Base-by-base conservation (phyloP, 2,113 vertebrate species). In the Seriola dumerili region DNA sequence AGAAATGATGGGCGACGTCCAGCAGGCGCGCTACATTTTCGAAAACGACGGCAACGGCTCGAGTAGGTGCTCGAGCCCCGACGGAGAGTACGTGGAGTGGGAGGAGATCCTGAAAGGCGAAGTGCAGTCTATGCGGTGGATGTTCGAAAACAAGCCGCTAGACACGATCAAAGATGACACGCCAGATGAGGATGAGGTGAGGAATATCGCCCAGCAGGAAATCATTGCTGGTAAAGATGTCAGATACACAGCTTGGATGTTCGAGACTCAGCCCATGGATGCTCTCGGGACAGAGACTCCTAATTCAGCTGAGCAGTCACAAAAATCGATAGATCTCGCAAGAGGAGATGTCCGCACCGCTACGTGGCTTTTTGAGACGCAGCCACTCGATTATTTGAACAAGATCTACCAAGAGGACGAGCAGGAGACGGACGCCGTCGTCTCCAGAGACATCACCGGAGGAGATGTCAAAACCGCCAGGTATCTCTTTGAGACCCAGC, bases 91-190 rank as follows among this genome's bases (percentile, higher is more conserved):
- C 48, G 40, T 97, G 74, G 95, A 97, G 52, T 96, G 96, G 96
- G 91, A 94, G 59, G 96, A 99, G 93, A 98, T 97, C 87, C 91
- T 96, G 6, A 97, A 95, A 93, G 96, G 96, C 1, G 96, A 97
- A 69, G 95, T 98, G 11, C 95, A 96, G 75, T 97, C 97, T 48
- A 94, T 95, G 93, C 94, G 96, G 73, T 96, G 95, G 95, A 94
- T 97, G 93, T 97, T 97, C 78, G 96, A 97, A 90, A 97, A 97
- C 74, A 95, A 98, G 76, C 95, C 96, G 4, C 89, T 97, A 0
- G 88, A 97, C 89, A 79, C 95, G 0, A 96, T 97, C 57, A 96
- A 97, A 88, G 95, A 95, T 48, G 92, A 93, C 9, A 95, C 93
- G 50, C 95, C 93, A n/a, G 94, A 96, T 21, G 94, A 95, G 86